Conservation (phyloP, 2,797 vertebrate genomes). For the Tokudaia tokunoshimensis region DNA sequence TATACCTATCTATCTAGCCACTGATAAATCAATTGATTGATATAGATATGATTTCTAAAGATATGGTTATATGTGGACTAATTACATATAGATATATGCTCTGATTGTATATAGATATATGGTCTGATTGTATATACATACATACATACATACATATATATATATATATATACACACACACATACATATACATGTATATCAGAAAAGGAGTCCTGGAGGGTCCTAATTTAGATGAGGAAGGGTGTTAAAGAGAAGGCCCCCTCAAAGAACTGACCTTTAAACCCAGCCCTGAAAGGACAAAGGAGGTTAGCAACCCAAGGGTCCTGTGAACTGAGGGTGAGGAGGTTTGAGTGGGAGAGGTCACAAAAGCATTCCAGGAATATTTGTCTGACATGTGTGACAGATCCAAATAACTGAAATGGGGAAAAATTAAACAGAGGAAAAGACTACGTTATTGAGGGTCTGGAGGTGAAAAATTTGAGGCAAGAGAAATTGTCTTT, state of each 20-base stretch:
- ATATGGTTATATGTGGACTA: too few relatives aligned
- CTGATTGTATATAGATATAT: background rate
- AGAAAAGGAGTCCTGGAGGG: constrained; percentile 20
- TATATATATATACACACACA: background rate
- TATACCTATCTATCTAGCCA: background rate
- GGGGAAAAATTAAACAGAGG: background rate
- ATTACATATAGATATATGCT: too few relatives aligned
- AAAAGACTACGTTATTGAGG: background rate
- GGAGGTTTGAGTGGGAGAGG: background rate
- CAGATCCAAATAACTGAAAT: background rate
- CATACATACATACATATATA: background rate
- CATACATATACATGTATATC: background rate
- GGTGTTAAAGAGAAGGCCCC: background rate
- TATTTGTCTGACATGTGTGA: constrained; percentile 41
- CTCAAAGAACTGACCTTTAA: constrained; percentile 51
- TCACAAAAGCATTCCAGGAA: constrained; percentile 69
- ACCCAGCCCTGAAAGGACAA: constrained; percentile 19
- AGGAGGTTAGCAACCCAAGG: constrained; percentile 13
- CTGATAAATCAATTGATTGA: background rate
- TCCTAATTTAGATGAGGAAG: constrained; percentile 2
- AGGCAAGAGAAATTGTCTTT: background rate
- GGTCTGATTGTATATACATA: too few relatives aligned
- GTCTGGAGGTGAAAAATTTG: background rate
- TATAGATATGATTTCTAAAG: too few relatives aligned
- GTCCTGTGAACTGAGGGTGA: background rate